Evolutionary conservation across 37 sponge, comb jelly and placozoan species (phyloP), one percentile per base, ranked within the genome.

Genomic region (Beroe ovata): DNA sequence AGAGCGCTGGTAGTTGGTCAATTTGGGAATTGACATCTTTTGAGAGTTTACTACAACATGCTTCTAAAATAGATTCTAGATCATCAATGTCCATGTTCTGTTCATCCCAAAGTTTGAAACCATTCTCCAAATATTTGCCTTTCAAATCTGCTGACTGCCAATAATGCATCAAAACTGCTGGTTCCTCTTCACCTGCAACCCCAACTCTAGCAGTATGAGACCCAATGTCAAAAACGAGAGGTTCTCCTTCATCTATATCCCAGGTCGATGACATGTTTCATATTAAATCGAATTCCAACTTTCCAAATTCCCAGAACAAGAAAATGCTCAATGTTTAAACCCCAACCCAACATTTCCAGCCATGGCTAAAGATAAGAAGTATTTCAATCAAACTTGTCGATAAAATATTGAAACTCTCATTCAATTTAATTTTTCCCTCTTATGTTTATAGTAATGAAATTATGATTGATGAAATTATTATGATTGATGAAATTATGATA

Each of bases 141-240:
- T 30, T 66, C 2, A 66, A 66, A 25, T 66, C 69, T 19, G 69
- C 18, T 29, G 32, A 18, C 2, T 29, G 8, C 36, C 25, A 25
- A 30, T 66, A 66, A 29, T 66, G 1, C 36, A 66, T 33, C 11
- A 11, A 29, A 19, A 66, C 35, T 34, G 32, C 25, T 32, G 69
- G 69, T 4, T 1, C 69, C 11, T 66, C 69, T 0, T 66, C 69
- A 29, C 69, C 69, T 33, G 69, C 69, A 66, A 66, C 3, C 3
- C 69, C 69, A 29, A 32, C 35, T 66, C 69, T 66, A 16, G 69
- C 69, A 66, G 35, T 29, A 30, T 66, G 69, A 26, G 69, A 66
- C 34, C 69, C 69, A 66, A 66, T 66, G 35, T 66, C 69, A 32
- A 66, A 66, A 1, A 66, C 69, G 16, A 66, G 11, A 33, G 69